Conservation (phyloP, 2,888 invertebrate genomes). For the Eucera pruinosa region DNA sequence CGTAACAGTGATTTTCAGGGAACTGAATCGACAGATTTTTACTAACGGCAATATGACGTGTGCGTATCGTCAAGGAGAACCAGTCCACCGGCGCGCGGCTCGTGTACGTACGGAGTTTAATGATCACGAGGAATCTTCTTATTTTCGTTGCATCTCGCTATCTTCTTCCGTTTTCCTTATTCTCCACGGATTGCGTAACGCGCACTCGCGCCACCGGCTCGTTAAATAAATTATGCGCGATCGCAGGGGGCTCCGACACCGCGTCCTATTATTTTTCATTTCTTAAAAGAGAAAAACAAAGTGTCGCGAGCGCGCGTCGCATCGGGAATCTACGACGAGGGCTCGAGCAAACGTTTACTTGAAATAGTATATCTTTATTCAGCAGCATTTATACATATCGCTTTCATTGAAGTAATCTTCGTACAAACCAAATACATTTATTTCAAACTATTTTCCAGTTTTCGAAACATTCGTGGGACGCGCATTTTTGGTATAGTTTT, state of each 20-base stretch:
- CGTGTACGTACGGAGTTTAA: conserved; percentile 48
- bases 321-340: too few species aligned
- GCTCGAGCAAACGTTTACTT: too few species aligned
- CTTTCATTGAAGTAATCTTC: too few species aligned
- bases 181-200: conserved; percentile 39
- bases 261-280: background rate
- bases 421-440: too few species aligned
- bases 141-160: conserved; percentile 48
- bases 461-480: too few species aligned
- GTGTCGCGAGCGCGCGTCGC: too few species aligned
- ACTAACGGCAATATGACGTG: conserved; percentile 61
- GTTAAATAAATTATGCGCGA: conserved; percentile 23
- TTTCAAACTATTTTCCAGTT: too few species aligned
- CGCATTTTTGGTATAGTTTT: too few species aligned
- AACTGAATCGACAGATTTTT: conserved; percentile 58
- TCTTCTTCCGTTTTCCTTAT: conserved; percentile 55
- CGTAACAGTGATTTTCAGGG: conserved; percentile 47
- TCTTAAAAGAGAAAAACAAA: background rate
- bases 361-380: too few species aligned
- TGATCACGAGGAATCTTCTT: conserved; percentile 47
- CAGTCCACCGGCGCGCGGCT: conserved; percentile 37
- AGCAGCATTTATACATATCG: too few species aligned
- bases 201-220: background rate
- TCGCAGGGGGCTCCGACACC: background rate
- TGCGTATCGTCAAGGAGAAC: conserved; percentile 61